phyloP scores from a whole-genome alignment of 2,113 vertebrate species.

The Cyrtonyx montezumae region DNA sequence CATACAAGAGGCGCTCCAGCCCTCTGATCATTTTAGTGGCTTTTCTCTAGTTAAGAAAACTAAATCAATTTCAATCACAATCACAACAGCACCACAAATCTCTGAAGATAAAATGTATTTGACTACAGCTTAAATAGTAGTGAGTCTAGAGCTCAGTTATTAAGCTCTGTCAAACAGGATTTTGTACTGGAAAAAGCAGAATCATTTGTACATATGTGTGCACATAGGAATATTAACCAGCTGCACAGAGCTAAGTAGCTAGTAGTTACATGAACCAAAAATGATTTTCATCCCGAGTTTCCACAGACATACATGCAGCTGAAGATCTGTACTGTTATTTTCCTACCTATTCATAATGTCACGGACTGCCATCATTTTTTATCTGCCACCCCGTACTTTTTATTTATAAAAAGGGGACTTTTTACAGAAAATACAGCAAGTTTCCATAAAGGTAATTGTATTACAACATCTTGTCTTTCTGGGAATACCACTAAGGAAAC shows the following conservation, averaged over 20 bases:
- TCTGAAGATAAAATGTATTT: slow-evolving; percentile 21
- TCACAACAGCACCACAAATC: background rate
- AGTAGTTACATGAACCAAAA: background rate
- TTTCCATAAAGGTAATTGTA: background rate
- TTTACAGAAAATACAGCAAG: background rate
- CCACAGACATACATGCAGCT: background rate
- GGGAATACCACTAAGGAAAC: background rate
- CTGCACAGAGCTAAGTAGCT: background rate
- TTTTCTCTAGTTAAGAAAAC: slow-evolving; percentile 43
- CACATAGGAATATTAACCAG: background rate
- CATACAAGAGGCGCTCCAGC: too few relatives aligned
- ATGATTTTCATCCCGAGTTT: background rate
- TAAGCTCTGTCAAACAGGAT: background rate
- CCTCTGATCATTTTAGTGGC: background rate
- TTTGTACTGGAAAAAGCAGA: slow-evolving; percentile 30
- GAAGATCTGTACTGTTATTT: background rate
- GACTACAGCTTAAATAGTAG: slow-evolving; percentile 47
- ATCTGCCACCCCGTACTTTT: background rate
- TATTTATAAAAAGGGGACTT: too few relatives aligned
- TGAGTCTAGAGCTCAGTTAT: slow-evolving; percentile 45
- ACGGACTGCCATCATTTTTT: background rate
- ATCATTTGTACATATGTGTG: background rate
- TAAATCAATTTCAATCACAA: slow-evolving; percentile 55
- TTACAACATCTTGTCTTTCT: background rate
- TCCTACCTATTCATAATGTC: background rate